Evolutionary conservation across 2,888 invertebrate species (phyloP), one percentile per base, ranked within the genome.

Genomic region (Drepanosiphum platanoidis): DNA sequence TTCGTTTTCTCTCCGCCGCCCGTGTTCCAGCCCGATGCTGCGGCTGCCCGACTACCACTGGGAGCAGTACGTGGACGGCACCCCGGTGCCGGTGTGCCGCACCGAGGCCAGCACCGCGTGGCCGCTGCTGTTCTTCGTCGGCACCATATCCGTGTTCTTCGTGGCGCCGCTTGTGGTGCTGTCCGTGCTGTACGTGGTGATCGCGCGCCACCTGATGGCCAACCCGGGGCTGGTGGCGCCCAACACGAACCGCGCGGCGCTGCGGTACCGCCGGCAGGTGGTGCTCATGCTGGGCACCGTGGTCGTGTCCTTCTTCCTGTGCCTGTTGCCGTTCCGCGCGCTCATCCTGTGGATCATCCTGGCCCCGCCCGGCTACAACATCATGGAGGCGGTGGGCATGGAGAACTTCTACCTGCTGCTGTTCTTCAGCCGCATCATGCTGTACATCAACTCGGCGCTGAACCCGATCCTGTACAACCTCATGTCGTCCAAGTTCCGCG

Each of bases 381-480:
- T 91, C 77, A 89, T 92, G 75, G 91, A 96, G 88, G 95, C 96
- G 86, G 91, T 95, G 89, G 95, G 95, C 70, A 91, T 94, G 39
- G 95, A 96, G 88, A 93, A 92, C 86, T 96, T 95, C 91, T 95
- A 95, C 89, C 95, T 94, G 89, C 91, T 97, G 77, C 90, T 97
- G 52, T 95, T 95, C 89, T 95, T 96, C 89, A 94, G 95, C 87
- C 92, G 97, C 88, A 94, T 96, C 74, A 95, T 97, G 94, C 91
- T 95, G 81, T 97, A 96, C 89, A 91, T 96, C 87, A 97, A 97
- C 90, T 96, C 96, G 3, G 96, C 96, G 64, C 93, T 96, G 87
- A 97, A 97, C 90, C 97, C 97, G 0, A 94, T 97, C 88, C 91
- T 97, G 22, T 97, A 97, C 89, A 97, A 96, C 89, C 91, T 97